These are phyloP conservation scores for Heterotilapia buettikoferi DNA, from an alignment of 2,113 vertebrate species.

Conservation along the genomic window DNA sequence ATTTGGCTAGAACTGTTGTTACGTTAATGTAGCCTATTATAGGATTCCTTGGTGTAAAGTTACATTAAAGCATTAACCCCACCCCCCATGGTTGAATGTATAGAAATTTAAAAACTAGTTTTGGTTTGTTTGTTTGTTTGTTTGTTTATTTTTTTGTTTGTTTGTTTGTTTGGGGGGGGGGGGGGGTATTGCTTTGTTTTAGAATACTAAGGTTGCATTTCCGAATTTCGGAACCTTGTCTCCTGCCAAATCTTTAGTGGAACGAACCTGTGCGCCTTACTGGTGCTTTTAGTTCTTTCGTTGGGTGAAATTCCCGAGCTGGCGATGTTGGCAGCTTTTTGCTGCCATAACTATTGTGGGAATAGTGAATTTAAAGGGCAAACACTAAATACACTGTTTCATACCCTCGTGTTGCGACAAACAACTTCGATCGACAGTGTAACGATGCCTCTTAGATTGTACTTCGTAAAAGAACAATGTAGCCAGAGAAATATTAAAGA, in stretches of 20 bases:
- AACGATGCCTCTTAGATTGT: neutral
- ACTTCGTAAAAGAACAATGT: neutral
- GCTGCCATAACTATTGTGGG: neutral
- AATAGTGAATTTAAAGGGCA: neutral
- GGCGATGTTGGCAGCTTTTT: fast-evolving
- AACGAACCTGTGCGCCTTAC: neutral
- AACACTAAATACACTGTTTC: neutral
- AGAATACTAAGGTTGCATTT: neutral
- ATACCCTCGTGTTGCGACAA: neutral
- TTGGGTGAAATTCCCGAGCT: neutral
- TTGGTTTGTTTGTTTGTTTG: neutral
- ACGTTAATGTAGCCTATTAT: neutral
- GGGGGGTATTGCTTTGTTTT: neutral
- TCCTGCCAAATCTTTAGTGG: fast-evolving
- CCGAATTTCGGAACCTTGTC: fast-evolving
- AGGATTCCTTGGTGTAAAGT: fast-evolving
- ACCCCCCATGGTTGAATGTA: neutral
- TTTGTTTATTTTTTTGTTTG: neutral
- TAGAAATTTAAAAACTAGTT: neutral
- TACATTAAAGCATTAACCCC: neutral
- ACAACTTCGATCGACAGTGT: neutral
- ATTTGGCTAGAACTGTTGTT: neutral
- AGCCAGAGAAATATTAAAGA: neutral
- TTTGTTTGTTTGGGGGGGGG: fast-evolving
- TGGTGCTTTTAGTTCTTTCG: fast-evolving